Base-by-base conservation (phyloP, 2,888 invertebrate genomes). In the Acrobasis consociella region DNA sequence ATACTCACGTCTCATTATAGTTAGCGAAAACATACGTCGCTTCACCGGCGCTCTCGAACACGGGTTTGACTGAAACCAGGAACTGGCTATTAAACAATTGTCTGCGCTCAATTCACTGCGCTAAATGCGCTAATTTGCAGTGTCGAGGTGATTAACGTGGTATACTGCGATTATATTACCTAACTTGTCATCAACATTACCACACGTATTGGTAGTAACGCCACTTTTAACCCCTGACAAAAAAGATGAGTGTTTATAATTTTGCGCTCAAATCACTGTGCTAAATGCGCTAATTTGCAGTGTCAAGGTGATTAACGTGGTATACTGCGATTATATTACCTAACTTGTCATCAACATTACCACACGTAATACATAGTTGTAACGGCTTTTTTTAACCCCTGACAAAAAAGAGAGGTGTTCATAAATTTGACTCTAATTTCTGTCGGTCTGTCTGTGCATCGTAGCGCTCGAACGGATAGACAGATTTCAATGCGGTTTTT, bases 41-140 rank as follows among this genome's bases (percentile, higher is more conserved):
- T 15, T 75, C 76, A 62, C 82, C 82, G 0, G 68, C 77, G 49
- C 74, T 71, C 15, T 68, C 74, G 67, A 89, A 88, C 10, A 67
- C 65, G 9, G 90, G 90, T 39, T 78, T 72, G 78, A 81, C 90
- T 89, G 74, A 59, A 86, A 86, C 16, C 68, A 42, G 67, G 65
- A 56, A 67, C 52, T 55, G 8, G 46, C 39, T 39, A 60, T 51
- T 51, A 17, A 59, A 52, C 50, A 42, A 56, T 56, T 56, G 9
- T n/a, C 22, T 11, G 5, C 39, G 16, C 11, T 16, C 31, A 31
- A 13, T 17, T 31, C 52, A 52, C 2, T 46, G 11, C 5, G 31
- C 5, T 46, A 46, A 52, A 0, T 46, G 11, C 5, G 31, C 5
- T 46, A 46, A 46, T 46, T 46, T 11, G 11, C n/a, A 46, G 46